Base-by-base conservation (phyloP, 2,113 vertebrate species). In the Pardalotus punctatus region DNA sequence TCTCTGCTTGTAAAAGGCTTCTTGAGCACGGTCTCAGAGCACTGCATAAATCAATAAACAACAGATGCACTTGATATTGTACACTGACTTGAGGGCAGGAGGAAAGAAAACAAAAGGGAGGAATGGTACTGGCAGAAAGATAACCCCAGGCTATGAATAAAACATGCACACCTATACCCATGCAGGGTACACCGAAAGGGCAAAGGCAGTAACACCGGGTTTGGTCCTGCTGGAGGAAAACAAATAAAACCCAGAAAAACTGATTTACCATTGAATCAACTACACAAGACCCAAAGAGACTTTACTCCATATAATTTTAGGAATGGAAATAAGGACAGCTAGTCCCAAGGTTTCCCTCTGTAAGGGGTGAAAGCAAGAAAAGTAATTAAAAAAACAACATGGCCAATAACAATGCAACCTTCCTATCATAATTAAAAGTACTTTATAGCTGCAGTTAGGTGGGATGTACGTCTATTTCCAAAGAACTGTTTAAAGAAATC, bases 11-110 rank as follows among this genome's bases (percentile, higher is more conserved):
- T 91, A 90, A 95, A 86, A 92, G 56, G 64, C 43, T 96, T 93
- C 91, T 86, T 69, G 64, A 81, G 50, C 22, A 10, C 23, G 90
- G 82, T 60, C 94, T 94, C 65, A 16, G 81, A 95, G 86, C 92
- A 82, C 86, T 77, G 79, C 67, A 84, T 94, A 94, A 96, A 97
- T 95, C 86, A 94, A 93, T 94, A 94, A 94, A 90, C 88, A 93
- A 86, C 74, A 92, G 64, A 88, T n/a, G 45, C 53, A 74, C 58
- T 96, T 90, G 93, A 78, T 94, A 81, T 79, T 93, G 82, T 70
- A 80, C 70, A 78, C 62, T 88, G 86, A 88, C 94, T 96, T 77
- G 64, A 86, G 67, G 84, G 86, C 57, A 86, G 81, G 36, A 96
- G 70, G 3, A 10, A 60, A 33, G 53, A 69, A 65, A 82, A 35